phyloP scores from a whole-genome alignment of 2,797 vertebrate genomes.

The Euthynnus affinis region DNA sequence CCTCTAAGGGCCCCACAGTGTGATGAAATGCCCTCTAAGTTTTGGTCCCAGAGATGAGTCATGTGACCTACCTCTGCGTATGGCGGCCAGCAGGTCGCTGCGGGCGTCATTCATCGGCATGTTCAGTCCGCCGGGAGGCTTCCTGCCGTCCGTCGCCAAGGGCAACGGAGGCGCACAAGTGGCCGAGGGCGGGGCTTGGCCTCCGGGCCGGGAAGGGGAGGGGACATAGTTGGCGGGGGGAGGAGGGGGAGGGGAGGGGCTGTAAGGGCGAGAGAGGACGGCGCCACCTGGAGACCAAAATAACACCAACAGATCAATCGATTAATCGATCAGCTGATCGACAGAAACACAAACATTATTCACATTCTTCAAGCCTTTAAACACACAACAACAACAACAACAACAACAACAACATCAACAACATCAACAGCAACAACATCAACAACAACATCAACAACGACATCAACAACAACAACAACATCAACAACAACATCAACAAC shows the following conservation, averaged over 20 bases:
- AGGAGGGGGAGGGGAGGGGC: conserved; percentile 72
- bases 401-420: no score
- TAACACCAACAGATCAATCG: not conserved
- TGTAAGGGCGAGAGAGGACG: conserved; percentile 65
- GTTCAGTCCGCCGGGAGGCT: conserved; percentile 77
- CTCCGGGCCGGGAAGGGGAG: conserved; percentile 76
- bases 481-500: no score
- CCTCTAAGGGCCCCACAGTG: no score
- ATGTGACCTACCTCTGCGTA: conserved; percentile 84
- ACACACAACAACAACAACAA: no score
- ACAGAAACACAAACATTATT: no score
- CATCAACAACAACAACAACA: no score
- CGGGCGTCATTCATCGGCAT: conserved; percentile 89
- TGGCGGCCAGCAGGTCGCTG: conserved; percentile 90
- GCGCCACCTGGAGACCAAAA: conserved; percentile 42
- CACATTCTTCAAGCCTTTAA: no score
- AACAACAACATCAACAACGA: no score
- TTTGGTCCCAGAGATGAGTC: not conserved
- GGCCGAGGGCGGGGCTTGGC: conserved; percentile 69
- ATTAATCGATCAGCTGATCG: no score
- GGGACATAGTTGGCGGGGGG: conserved; percentile 74
- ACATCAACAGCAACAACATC: no score
- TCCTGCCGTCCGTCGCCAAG: conserved; percentile 62
- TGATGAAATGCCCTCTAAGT: no score
- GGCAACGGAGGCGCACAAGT: conserved; percentile 38